Base-by-base conservation (phyloP, 2,888 invertebrate species). In the Beris morrisii region DNA sequence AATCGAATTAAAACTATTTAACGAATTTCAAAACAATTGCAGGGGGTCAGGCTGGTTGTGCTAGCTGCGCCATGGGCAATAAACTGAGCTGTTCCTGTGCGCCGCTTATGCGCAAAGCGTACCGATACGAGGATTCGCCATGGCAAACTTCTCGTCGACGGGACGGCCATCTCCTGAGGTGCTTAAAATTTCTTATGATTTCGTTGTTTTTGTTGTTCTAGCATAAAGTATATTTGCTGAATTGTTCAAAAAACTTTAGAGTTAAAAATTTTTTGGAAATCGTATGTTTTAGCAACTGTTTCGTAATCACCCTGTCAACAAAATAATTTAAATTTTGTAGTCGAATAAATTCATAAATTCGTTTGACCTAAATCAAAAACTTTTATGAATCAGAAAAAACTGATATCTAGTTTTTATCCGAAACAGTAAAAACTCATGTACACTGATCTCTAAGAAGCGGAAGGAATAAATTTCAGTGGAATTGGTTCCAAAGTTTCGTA, bases 61-160 rank as follows among this genome's bases (percentile, higher is more conserved):
- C 81, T 71, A 81, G 87, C 83, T 86, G 84, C 81, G 84, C 87
- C 81, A 95, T 97, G 97, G 97, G 97, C 84, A 97, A 97, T 86
- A 97, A 97, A 86, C 86, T 97, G 81, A 94, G 93, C 82, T 95
- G 95, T 85, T 94, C 95, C 78, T 97, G 97, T 85, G 96, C 95
- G 78, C 96, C 97, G 77, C 87, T 97, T 80, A 91, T 95, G 83
- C 91, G 95, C 85, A 96, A 95, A 86, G 93, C 93, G 79, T 96
- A 96, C 85, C 91, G 95, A 79, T 94, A 95, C 84, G 95, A 93
- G 83, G 94, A 95, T 83, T 93, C 95, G 80, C 96, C 96, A 81
- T 95, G 94, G 93, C 93, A 94, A 83, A 90, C 91, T 79, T 90
- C 91, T 71, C 85, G 91, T 73, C 86, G 92, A 74, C 85, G 91